Evolutionary conservation across 2,888 invertebrate genomes (phyloP).

Genomic region (Stictocephala bisonia): DNA sequence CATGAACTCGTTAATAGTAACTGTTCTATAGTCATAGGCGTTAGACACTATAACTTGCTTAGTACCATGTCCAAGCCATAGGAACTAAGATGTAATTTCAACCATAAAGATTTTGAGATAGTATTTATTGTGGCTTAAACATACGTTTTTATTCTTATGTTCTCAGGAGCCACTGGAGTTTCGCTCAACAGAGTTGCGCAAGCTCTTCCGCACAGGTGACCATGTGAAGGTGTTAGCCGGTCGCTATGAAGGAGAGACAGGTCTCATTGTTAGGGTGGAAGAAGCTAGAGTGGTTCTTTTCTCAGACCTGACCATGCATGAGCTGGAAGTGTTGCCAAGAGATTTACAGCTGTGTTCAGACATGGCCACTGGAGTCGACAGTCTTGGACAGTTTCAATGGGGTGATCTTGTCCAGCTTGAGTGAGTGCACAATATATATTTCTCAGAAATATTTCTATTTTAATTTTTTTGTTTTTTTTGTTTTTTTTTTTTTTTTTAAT

Average conservation of each 20-base stretch:
- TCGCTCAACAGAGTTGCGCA: slow-evolving; percentile 90
- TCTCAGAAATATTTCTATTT: background rate
- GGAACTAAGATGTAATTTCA: no score
- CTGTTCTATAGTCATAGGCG: no score
- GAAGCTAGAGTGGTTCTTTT: slow-evolving; percentile 92
- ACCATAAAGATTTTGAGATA: no score
- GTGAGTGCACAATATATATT: slow-evolving; percentile 67
- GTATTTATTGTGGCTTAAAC: no score
- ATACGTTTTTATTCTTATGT: no score
- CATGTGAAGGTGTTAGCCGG: slow-evolving; percentile 94
- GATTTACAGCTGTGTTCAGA: slow-evolving; percentile 97
- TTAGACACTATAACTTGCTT: no score
- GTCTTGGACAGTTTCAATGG: slow-evolving; percentile 98
- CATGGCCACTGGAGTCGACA: slow-evolving; percentile 99
- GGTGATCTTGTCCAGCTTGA: slow-evolving; percentile 97
- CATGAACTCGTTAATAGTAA: no score
- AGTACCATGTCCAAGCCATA: no score
- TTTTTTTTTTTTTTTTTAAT: no score
- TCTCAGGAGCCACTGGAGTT: slow-evolving; percentile 88
- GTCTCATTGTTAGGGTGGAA: slow-evolving; percentile 95
- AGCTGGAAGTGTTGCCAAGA: slow-evolving; percentile 90
- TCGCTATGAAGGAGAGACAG: slow-evolving; percentile 97
- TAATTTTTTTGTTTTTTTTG: no score
- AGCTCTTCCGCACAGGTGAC: slow-evolving; percentile 97
- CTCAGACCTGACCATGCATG: slow-evolving; percentile 98